Base-by-base conservation (phyloP, 1,140 invertebrate genomes). In the Mesaphorura yosii region DNA sequence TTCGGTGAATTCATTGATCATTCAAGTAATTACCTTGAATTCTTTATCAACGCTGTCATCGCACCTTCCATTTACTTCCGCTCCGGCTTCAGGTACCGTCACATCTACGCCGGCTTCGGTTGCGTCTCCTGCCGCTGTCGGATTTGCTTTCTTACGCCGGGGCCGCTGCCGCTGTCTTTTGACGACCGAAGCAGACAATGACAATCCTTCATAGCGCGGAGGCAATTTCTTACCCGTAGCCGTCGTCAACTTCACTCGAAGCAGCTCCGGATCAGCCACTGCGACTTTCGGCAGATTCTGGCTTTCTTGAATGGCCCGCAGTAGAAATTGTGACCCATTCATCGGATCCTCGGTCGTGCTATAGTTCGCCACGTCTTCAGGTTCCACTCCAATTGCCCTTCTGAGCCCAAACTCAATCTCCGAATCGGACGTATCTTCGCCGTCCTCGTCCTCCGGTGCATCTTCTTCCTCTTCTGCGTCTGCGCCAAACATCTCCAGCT, bases 271-370 rank as follows among this genome's bases (percentile, higher is more conserved):
- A 17, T 57, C 34, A 27, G 49, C 59, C 29, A 26, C 37, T 25
- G 48, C 56, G 15, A 54, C 53, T 42, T 57, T 55, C 1, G 59
- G 56, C 0, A 37, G 25, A 1, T 45, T 45, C 23, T 48, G 50
- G n/a, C 34, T 44, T 34, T 62, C 59, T 10, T 19, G 23, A 25
- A 51, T 48, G n/a, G 58, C 59, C 2, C 40, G 37, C 25, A 55
- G 34, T 5, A 62, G 29, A 20, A 47, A 62, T 39, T 62, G 55
- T 5, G 53, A 55, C 15, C 59, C 59, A 40, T 58, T 55, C 15
- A 50, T 25, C 2, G 59, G 59, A 1, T 37, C 22, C 20, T 38
- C 26, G 17, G n/a, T n/a, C 26, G 14, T 38, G 37, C 58, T 53
- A 51, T 53, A 62, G 2, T 28, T 29, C 12, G 25, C 41, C 19